These are phyloP conservation scores for Phalanger gymnotis DNA, from an alignment of 2,797 vertebrate genomes.

Conservation along the genomic window DNA sequence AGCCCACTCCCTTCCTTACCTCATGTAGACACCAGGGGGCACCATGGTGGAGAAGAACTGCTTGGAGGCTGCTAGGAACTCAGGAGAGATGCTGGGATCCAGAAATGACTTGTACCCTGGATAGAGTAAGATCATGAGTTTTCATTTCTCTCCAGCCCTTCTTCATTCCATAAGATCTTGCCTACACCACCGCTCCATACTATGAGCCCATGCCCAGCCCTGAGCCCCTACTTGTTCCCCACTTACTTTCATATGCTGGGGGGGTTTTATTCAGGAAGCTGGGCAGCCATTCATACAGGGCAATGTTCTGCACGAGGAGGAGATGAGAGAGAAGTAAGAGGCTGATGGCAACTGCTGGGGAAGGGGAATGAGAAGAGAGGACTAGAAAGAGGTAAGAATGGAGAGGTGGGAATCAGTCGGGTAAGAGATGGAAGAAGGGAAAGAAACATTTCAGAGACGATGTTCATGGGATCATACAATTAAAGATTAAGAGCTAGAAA, in stretches of 20 bases:
- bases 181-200: fast-evolving
- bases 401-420: not conserved
- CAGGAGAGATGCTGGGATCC: slow-evolving; percentile 93
- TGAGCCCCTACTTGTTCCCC: not conserved
- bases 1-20: slow-evolving; percentile 83
- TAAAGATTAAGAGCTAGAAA: not conserved
- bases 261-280: slow-evolving; percentile 79
- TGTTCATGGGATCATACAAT: not conserved
- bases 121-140: not conserved
- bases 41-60: slow-evolving; percentile 93
- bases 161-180: not conserved
- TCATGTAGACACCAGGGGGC: slow-evolving; percentile 94
- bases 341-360: too few relatives aligned
- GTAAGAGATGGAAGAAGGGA: not conserved
- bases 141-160: not conserved
- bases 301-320: slow-evolving; percentile 88
- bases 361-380: not conserved
- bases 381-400: not conserved
- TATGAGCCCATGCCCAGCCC: not conserved
- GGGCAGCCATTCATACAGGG: slow-evolving; percentile 95
- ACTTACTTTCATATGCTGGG: slow-evolving; percentile 89
- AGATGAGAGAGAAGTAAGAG: not conserved
- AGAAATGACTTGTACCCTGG: slow-evolving; percentile 93
- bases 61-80: slow-evolving; percentile 89
- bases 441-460: not conserved